Base-by-base conservation (phyloP, 2,113 vertebrate species). In the Pongo pygmaeus region DNA sequence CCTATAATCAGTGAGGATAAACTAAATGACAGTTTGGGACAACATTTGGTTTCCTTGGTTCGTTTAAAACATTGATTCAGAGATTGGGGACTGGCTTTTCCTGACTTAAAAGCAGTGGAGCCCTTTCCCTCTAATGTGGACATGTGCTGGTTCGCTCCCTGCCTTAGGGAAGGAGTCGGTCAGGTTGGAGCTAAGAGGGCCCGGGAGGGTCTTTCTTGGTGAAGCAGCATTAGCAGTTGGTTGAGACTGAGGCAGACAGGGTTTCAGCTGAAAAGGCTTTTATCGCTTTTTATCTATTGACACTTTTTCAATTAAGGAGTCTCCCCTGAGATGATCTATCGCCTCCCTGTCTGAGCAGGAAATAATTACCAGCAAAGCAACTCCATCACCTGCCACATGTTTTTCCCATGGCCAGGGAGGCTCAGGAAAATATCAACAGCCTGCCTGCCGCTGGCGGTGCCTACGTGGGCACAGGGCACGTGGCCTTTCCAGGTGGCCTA, bases 301-400 rank as follows among this genome's bases (percentile, higher is more conserved):
- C 52, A 87, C 86, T 96, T 97, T 96, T 97, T 96, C 95, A 97
- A 92, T 97, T 97, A 97, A 81, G 81, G 74, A 96, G 32, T 61
- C 89, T 97, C 97, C 95, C 92, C 88, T n/a, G 97, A 96, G 96
- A 96, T 86, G 95, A 94, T 91, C 97, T 78, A 69, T 91, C 1
- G 16, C 92, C 89, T 97, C 83, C 59, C 91, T 74, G 93, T 96
- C 96, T 93, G 93, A 85, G 70, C 92, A 94, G 89, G 67, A 94
- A 94, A 67, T 91, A 96, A 96, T 97, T 78, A 91, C 78, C 86
- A 22, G 91, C 85, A 52, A 30, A 85, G 74, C 96, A 84, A 9
- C 67, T 83, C 74, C 90, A 55, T 93, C 90, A 48, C 10, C 6
- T 8, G 70, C 81, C 40, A 9, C 5, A 5, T 14, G 2, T 46